Evolutionary conservation across 2,113 vertebrate species (phyloP).

Genomic region (Mobula hypostoma): DNA sequence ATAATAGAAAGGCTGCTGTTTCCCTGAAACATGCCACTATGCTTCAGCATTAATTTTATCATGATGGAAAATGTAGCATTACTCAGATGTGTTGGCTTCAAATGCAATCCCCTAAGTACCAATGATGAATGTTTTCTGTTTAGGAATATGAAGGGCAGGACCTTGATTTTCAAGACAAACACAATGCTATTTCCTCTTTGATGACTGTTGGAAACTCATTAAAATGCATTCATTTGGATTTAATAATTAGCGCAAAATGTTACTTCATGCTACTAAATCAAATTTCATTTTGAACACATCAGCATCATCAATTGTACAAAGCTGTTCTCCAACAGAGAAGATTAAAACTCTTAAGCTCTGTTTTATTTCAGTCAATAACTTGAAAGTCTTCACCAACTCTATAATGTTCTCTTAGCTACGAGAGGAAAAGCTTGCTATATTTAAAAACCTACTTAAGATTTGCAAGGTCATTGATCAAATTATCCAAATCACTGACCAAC

Average conservation of each 20-base stretch:
- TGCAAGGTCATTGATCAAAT: not conserved
- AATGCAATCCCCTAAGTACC: not conserved
- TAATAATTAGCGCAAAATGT: not conserved
- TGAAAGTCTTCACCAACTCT: not conserved
- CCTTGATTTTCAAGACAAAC: not conserved
- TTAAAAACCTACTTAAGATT: not conserved
- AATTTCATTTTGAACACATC: constrained; percentile 23
- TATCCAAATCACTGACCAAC: not conserved
- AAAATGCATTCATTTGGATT: not conserved
- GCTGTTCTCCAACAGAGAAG: not conserved
- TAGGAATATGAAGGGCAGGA: not conserved
- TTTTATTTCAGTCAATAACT: constrained; percentile 1
- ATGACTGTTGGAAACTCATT: not conserved
- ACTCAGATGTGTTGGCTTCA: not conserved
- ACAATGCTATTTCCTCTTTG: not conserved
- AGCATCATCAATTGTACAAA: constrained; percentile 21
- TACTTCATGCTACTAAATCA: not conserved
- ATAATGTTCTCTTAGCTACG: not conserved
- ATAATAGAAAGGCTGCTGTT: not conserved
- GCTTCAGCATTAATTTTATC: not conserved
- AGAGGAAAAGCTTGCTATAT: not conserved
- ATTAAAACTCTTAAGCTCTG: not conserved
- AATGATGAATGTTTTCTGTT: not conserved
- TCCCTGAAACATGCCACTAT: not conserved
- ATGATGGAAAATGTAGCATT: not conserved